A percentile compares a stretch with the other conserved stretches of the same genome.
Conservation (phyloP, 2,113 vertebrate species). For the Arenaria interpres region DNA sequence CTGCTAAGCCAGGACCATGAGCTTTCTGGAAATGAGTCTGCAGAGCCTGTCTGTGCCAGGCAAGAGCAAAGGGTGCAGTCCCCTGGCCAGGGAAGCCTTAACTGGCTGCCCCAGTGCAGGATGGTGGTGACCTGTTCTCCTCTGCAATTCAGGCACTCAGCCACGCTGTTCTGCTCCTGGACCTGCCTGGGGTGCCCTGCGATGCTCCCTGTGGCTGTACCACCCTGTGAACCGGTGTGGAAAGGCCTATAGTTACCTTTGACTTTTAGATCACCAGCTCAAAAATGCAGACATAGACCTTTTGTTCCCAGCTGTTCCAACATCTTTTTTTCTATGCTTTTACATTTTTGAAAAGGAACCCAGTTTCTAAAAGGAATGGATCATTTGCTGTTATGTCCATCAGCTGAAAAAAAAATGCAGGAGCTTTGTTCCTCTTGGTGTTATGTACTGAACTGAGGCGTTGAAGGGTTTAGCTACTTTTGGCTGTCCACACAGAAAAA, state of each 20-base stretch:
- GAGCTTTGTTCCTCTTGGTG: background rate
- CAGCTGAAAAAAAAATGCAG: background rate
- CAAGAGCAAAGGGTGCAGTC: background rate
- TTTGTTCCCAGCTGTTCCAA: background rate
- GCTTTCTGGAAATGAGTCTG: background rate
- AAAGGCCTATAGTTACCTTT: background rate
- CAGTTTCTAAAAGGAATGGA: background rate
- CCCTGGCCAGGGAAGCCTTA: background rate
- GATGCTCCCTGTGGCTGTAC: background rate
- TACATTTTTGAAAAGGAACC: background rate
- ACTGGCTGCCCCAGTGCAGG: accelerated
- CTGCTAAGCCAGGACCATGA: background rate
- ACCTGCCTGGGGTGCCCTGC: accelerated
- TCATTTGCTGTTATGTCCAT: background rate
- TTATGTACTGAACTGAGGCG: background rate
- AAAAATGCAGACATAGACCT: background rate
- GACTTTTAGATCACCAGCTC: background rate
- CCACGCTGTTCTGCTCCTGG: background rate
- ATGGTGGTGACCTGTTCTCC: background rate
- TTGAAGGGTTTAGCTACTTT: background rate
- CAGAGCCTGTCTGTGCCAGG: background rate
- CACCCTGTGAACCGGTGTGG: accelerated
- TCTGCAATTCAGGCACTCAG: background rate
- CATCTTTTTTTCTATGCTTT: background rate
- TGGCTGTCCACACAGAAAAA: background rate